Base-by-base conservation (phyloP, 1,140 invertebrate genomes). In the Cotesia glomerata region DNA sequence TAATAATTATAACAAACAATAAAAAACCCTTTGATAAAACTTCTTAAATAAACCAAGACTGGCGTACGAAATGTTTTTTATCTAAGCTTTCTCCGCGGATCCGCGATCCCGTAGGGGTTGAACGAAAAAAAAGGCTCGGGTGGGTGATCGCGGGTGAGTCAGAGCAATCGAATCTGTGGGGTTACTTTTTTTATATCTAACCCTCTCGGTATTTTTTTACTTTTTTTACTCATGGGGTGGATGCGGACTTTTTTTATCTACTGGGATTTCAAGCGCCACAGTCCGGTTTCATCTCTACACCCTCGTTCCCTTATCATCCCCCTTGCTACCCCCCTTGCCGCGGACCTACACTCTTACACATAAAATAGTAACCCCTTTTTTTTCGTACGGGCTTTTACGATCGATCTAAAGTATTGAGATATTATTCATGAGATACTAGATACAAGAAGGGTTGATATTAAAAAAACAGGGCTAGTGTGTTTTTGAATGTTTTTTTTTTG, bases 341-440 rank as follows among this genome's bases (percentile, higher is more conserved):
- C 49, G 66, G 36, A 64, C 61, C 63, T 58, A 16, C 64, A 64
- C 45, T 58, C 45, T n/a, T 26, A 59, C 63, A 51, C 39, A 49
- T 36, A 34, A 61, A 58, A 71, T 70, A 73, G 74, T 74, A 74
- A 76, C 45, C 39, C 39, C 39, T 45, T 45, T 45, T 45, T 45
- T 45, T 26, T 9, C 8, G 39, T 45, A 9, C 13, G 39, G 77
- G 77, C 76, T 75, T 77, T 77, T 75, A 73, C 68, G 73, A 81
- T 82, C 82, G 79, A 81, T 80, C 77, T 74, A 61, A 67, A 64
- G 13, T 75, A 18, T 58, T 69, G 59, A 75, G 74, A 84, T 84
- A 84, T 85, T 85, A 85, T 85, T 85, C 82, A 85, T 85, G 84
- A 85, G 82, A 85, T 82, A 77, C 79, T 77, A 61, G 73, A 69